These are phyloP conservation scores for Pseudocheirus occidentalis DNA, from an alignment of 2,797 vertebrate species.

Conservation along the genomic window DNA sequence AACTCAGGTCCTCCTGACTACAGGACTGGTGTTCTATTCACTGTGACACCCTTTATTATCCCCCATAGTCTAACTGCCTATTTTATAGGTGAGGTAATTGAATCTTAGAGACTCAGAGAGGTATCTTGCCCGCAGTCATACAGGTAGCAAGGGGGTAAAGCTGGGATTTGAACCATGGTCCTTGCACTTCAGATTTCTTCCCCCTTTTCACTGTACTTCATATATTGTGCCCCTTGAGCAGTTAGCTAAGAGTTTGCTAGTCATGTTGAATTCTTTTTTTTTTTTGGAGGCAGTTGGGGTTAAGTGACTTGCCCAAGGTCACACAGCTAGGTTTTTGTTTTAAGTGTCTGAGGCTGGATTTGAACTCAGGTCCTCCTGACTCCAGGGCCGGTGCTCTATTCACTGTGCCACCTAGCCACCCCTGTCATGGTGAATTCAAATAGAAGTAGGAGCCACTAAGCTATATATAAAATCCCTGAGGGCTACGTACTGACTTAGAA, in stretches of 20 bases:
- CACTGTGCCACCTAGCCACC: too few species aligned
- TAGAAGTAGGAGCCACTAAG: not conserved
- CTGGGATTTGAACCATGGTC: not conserved
- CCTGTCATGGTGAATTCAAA: not conserved
- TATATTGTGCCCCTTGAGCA: not conserved
- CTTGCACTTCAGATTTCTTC: not conserved
- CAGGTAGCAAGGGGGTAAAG: not conserved
- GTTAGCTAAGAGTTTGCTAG: not conserved
- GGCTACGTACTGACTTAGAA: not conserved
- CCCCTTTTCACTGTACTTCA: not conserved
- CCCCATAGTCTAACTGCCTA: not conserved
- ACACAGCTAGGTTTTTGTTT: too few species aligned
- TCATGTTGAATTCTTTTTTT: not conserved
- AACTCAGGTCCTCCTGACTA: too few species aligned
- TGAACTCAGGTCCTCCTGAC: too few species aligned
- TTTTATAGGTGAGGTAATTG: not conserved
- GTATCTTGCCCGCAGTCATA: not conserved
- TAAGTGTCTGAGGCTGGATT: too few species aligned
- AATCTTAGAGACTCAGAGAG: not conserved
- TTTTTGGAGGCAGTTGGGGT: too few species aligned
- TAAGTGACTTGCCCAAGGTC: too few species aligned
- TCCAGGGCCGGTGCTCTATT: too few species aligned
- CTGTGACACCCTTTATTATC: too few species aligned
- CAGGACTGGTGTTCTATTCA: too few species aligned
- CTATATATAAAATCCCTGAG: not conserved